Evolutionary conservation across 1,140 invertebrate genomes (phyloP).

Genomic region (Pseudomyrmex gracilis): DNA sequence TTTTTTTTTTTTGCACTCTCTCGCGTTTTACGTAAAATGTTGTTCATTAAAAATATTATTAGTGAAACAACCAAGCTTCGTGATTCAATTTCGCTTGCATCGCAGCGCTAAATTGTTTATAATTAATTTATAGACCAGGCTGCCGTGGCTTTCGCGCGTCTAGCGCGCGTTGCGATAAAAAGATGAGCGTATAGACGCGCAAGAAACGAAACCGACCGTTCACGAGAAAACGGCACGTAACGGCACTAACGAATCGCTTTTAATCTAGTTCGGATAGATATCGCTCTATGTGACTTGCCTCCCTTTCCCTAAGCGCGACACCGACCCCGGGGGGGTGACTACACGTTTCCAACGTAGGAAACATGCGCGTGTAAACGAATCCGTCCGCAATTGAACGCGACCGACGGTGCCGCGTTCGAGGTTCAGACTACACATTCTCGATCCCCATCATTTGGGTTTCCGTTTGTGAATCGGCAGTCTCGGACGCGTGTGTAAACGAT

Average conservation of each 20-base stretch:
- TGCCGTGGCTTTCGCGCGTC: not conserved
- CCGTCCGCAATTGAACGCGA: conserved; percentile 52
- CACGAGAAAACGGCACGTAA: conserved; percentile 71
- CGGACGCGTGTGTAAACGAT: conserved; percentile 74
- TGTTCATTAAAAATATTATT: too few species aligned
- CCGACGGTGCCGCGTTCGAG: conserved; percentile 22
- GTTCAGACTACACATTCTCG: conserved; percentile 53
- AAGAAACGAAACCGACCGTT: not conserved
- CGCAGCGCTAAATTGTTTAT: too few species aligned
- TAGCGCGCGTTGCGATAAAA: conserved; percentile 13
- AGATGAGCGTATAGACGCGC: not conserved
- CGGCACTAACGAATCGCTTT: conserved; percentile 77
- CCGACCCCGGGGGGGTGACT: not conserved
- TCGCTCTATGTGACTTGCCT: conserved; percentile 50
- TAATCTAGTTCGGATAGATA: conserved; percentile 76
- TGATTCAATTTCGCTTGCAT: too few species aligned
- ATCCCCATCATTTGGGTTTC: conserved; percentile 81
- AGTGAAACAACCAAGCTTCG: too few species aligned
- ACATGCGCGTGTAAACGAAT: conserved; percentile 60
- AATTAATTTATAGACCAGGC: too few species aligned
- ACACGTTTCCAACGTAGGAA: conserved; percentile 27
- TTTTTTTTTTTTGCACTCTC: too few species aligned
- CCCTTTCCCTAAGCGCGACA: conserved; percentile 50
- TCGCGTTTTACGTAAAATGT: too few species aligned
- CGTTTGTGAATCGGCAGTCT: conserved; percentile 76